A percentile compares a stretch with the other conserved stretches of the same genome.
These are phyloP conservation scores for Lydus trimaculatus DNA, from an alignment of 2,888 invertebrate species.

Conservation along the genomic window DNA sequence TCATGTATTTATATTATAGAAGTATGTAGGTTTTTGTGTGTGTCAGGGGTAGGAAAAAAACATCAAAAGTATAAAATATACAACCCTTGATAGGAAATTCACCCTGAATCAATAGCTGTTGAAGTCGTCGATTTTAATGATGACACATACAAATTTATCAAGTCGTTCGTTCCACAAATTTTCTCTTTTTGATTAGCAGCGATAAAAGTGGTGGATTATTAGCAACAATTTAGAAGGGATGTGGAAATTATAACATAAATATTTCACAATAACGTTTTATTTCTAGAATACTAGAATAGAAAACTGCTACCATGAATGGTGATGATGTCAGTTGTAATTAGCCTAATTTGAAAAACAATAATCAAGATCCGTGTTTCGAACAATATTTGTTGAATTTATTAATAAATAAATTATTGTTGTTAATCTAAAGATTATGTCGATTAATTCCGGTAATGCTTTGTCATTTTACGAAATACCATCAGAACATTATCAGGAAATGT, in stretches of 20 bases:
- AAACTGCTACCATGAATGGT: too few species aligned
- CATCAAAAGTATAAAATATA: not conserved
- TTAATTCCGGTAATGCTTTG: not conserved
- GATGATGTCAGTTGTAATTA: too few species aligned
- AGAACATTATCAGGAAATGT: conserved; percentile 3
- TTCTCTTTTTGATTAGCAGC: too few species aligned
- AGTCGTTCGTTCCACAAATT: too few species aligned
- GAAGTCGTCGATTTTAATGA: not conserved
- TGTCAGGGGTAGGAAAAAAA: not conserved
- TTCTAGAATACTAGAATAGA: not conserved
- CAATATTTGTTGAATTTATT: not conserved
- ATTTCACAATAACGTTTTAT: too few species aligned
- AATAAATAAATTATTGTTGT: not conserved
- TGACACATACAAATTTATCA: not conserved
- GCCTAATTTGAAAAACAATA: not conserved
- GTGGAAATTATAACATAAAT: too few species aligned
- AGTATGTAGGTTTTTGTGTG: conserved; percentile 5
- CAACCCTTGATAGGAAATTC: not conserved
- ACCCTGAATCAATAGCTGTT: conserved; percentile 1
- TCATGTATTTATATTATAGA: not conserved
- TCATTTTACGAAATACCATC: not conserved
- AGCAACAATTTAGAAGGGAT: too few species aligned
- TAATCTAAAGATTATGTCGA: not conserved
- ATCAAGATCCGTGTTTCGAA: not conserved
- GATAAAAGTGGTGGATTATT: too few species aligned